These are phyloP conservation scores for Aphaenogaster floridana DNA, from an alignment of 1,140 invertebrate species.

Conservation along the genomic window DNA sequence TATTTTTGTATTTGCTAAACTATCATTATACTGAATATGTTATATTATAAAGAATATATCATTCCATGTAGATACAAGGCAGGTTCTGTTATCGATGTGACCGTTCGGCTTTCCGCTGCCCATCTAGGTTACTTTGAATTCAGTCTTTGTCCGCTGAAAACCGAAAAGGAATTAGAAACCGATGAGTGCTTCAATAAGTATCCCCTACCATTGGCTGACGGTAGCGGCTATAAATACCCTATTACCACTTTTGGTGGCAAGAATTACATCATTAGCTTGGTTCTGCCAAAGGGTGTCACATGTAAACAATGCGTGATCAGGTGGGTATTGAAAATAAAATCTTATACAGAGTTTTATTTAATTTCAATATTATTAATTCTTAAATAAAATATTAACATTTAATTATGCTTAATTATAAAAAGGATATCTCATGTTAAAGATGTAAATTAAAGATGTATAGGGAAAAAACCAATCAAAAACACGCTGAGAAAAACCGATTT, in stretches of 20 bases:
- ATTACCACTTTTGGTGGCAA: background rate
- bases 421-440: background rate
- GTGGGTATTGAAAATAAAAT: background rate
- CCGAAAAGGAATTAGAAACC: conserved; percentile 85
- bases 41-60: too few relatives aligned
- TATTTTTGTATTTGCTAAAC: too few relatives aligned
- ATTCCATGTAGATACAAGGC: conserved; percentile 74
- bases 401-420: background rate
- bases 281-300: conserved; percentile 87
- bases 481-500: background rate
- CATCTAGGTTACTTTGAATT: conserved; percentile 90
- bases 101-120: conserved; percentile 87
- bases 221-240: conserved; percentile 71
- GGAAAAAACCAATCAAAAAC: background rate
- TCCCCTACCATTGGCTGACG: conserved; percentile 87
- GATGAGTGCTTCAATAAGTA: conserved; percentile 89
- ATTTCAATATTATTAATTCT: background rate
- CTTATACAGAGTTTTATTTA: background rate
- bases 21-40: too few relatives aligned
- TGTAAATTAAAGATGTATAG: background rate
- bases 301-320: conserved; percentile 90
- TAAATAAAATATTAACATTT: background rate
- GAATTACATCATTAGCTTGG: conserved; percentile 77
- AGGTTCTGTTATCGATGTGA: conserved; percentile 81
- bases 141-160: conserved; percentile 87